Evolutionary conservation across 2,113 vertebrate genomes (phyloP).

Genomic region (Nanger granti): DNA sequence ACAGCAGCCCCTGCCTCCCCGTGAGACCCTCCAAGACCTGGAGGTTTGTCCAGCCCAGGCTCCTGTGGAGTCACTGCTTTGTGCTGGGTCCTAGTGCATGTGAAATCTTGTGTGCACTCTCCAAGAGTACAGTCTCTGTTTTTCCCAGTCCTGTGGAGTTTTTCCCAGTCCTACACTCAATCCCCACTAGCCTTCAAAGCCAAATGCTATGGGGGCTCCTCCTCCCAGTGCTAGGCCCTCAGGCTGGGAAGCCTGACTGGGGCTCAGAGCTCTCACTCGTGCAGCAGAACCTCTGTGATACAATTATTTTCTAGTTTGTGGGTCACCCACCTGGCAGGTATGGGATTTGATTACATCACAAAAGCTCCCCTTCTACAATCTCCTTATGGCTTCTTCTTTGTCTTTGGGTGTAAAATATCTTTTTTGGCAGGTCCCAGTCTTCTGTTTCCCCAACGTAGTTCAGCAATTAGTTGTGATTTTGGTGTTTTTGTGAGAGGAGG

Average conservation of each 20-base stretch:
- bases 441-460: neutral
- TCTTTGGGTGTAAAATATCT: neutral
- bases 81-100: neutral
- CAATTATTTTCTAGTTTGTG: neutral
- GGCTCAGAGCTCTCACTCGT: neutral
- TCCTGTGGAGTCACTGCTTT: neutral
- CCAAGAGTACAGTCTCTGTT: neutral
- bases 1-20: neutral
- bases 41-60: neutral
- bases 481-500: neutral
- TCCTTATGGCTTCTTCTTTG: neutral
- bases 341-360: neutral
- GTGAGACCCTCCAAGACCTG: neutral
- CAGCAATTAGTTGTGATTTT: neutral
- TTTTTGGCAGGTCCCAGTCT: neutral
- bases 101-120: neutral
- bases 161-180: neutral
- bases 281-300: neutral
- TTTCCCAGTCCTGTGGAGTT: no score
- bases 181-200: neutral
- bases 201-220: neutral
- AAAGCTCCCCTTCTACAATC: neutral
- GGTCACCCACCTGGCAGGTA: neutral
- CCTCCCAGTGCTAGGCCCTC: neutral
- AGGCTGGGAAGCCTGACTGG: neutral